phyloP scores from a whole-genome alignment of 2,113 vertebrate species.

The Plestiodon gilberti region DNA sequence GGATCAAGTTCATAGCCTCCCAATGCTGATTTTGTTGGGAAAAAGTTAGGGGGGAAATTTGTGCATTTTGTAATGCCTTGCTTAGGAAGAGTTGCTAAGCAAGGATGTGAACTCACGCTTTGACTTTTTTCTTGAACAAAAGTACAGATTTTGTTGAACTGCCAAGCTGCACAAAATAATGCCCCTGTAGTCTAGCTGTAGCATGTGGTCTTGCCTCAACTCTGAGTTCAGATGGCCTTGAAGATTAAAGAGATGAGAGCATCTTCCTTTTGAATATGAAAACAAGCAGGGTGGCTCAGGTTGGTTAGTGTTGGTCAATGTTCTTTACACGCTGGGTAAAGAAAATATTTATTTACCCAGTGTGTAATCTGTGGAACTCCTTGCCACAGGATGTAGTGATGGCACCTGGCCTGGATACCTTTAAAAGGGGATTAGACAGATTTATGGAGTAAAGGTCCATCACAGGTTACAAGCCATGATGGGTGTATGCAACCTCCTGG shows the following conservation, averaged over 20 bases:
- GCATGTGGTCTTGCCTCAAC: too few species aligned
- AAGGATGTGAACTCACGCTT: neutral
- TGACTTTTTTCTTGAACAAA: neutral
- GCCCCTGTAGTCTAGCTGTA: too few species aligned
- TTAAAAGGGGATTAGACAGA: too few species aligned
- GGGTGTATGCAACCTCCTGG: too few species aligned
- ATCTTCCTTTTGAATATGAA: neutral
- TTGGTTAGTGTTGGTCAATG: neutral
- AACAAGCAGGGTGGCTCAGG: rapidly evolving
- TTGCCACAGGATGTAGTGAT: too few species aligned
- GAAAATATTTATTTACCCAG: too few species aligned
- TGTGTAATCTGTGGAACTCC: too few species aligned
- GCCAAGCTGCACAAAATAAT: neutral
- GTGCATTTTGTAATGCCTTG: neutral
- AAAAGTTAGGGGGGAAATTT: neutral
- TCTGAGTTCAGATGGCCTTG: neutral
- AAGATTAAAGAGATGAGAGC: neutral
- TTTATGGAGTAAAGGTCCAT: too few species aligned
- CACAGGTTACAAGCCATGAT: too few species aligned
- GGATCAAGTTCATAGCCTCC: neutral
- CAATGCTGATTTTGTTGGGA: neutral
- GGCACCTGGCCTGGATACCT: too few species aligned
- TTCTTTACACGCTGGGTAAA: too few species aligned
- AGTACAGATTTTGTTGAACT: neutral
- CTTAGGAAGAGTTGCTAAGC: neutral